Conservation (phyloP, 2,888 invertebrate genomes). For the Ochropleura plecta region DNA sequence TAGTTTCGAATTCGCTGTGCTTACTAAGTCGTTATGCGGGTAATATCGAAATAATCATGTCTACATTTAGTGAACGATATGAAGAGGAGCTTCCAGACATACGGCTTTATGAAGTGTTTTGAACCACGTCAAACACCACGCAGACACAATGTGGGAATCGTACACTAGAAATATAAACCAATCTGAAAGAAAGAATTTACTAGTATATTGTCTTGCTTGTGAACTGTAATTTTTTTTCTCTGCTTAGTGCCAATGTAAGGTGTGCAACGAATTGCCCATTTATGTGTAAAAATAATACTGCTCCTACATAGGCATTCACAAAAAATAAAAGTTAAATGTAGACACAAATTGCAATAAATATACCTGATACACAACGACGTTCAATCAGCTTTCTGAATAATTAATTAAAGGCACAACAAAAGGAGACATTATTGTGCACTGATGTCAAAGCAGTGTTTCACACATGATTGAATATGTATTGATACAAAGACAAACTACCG, state of each 20-base stretch:
- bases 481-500: not conserved
- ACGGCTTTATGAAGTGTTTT: not conserved
- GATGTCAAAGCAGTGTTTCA: not conserved
- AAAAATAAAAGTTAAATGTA: too few relatives aligned
- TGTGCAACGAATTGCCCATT: not conserved
- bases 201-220: not conserved
- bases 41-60: not conserved
- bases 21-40: not conserved
- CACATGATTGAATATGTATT: not conserved
- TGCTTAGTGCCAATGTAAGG: not conserved
- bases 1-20: not conserved
- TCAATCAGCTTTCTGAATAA: not conserved
- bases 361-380: not conserved
- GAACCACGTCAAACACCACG: not conserved
- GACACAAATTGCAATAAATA: too few relatives aligned
- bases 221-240: not conserved
- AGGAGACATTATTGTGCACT: not conserved
- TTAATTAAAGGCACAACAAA: not conserved
- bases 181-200: not conserved
- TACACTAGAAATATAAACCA: not conserved
- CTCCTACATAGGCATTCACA: not conserved
- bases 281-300: not conserved
- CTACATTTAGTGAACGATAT: not conserved
- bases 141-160: not conserved
- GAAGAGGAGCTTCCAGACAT: not conserved